Evolutionary conservation across 2,113 vertebrate species (phyloP).

Genomic region (Cephalopterus ornatus): DNA sequence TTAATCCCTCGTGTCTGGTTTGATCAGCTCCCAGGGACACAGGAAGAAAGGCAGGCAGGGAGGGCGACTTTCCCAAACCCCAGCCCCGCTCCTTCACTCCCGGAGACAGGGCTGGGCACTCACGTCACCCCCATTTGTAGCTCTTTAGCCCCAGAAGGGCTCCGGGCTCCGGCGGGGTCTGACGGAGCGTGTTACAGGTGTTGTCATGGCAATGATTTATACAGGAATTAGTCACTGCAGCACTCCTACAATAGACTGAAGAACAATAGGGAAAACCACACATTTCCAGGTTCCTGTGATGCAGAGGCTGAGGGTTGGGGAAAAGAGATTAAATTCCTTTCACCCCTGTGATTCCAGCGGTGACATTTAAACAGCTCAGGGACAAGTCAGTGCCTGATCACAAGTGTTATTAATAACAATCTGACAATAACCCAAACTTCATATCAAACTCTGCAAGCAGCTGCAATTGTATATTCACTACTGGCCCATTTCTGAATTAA

Average conservation of each 20-base stretch:
- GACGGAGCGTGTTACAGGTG: conserved; percentile 20
- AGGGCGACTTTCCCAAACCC: neutral
- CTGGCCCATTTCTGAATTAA: conserved; percentile 48
- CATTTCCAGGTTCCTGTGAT: neutral
- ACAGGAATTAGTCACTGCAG: conserved; percentile 44
- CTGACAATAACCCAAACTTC: conserved; percentile 50
- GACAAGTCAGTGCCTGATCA: conserved; percentile 25
- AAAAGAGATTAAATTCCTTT: conserved; percentile 11
- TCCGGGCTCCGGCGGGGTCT: neutral
- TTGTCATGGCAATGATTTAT: conserved; percentile 72
- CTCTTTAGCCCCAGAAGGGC: neutral
- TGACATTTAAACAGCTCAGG: conserved; percentile 9
- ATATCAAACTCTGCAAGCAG: neutral
- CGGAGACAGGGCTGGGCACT: neutral
- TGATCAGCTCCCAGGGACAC: neutral
- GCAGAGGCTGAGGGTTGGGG: neutral
- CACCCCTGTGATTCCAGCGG: neutral
- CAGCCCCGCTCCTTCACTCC: neutral
- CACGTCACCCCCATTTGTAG: neutral
- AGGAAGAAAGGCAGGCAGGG: neutral
- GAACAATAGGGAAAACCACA: conserved; percentile 40
- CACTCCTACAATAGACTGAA: conserved; percentile 6
- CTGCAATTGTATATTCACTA: conserved; percentile 30
- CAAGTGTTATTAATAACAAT: neutral
- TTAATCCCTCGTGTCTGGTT: neutral